Evolutionary conservation across 2,113 vertebrate genomes (phyloP), one percentile per base, ranked within the genome.

Genomic region (Oncorhynchus tshawytscha): DNA sequence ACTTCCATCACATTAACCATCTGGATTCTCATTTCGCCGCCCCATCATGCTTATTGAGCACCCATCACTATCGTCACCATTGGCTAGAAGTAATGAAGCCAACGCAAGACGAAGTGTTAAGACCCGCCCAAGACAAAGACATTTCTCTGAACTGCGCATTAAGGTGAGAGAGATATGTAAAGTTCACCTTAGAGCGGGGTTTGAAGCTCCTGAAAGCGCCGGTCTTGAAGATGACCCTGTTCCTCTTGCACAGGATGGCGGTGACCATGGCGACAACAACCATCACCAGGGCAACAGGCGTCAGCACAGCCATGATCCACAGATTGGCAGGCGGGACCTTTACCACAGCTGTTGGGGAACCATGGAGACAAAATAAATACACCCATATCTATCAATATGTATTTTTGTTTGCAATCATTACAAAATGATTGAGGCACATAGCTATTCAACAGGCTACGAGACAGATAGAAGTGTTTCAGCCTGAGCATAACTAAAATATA

Each of bases 251-350:
- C 49, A 99, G 88, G 74, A 99, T 96, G 0, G 96, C 96, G 0
- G 96, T 94, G 84, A 98, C 97, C 92, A 99, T 98, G 86, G 95
- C 93, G 78, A 98, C 96, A 81, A 98, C 96, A 74, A 98, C 94
- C 0, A 96, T 92, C 83, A 98, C 91, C 83, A 99, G 91, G 0
- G 95, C 95, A 0, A 99, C 96, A 34, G 97, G 97, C 0, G 96
- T 96, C 83, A 99, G 90, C 66, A 99, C 95, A 0, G 98, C 97
- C 25, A 99, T 95, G 91, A 99, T 96, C 98, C 98, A 99, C 83
- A 99, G 87, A 91, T 98, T 99, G 87, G 94, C 95, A 3, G 96
- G 96, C 0, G 96, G 95, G 4, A 93, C 97, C 91, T 99, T 99
- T 34, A 99, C 94, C 76, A 99, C 97, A 7, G 98, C 98, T 99